Percentiles rank a stretch among this genome's conserved stretches.
Conservation (phyloP, 2,888 invertebrate genomes). For the Cataglyphis livida region DNA sequence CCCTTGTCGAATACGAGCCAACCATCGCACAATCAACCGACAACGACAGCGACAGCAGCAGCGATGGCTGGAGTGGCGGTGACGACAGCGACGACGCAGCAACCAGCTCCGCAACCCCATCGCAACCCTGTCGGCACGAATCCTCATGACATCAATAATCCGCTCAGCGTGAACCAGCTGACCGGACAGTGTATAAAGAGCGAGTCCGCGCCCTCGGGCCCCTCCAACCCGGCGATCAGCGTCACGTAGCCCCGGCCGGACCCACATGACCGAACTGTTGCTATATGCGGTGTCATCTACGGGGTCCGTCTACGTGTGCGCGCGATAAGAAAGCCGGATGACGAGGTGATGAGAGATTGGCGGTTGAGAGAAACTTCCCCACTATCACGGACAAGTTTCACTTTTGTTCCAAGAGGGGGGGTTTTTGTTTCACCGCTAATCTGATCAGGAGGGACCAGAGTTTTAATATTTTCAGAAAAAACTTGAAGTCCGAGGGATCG, state of each 20-base stretch:
- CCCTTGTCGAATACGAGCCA: conserved; percentile 69
- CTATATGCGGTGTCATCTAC: conserved; percentile 81
- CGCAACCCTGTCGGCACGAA: conserved; percentile 96
- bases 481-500: not conserved
- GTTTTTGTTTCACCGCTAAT: not conserved
- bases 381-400: not conserved
- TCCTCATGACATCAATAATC: conserved; percentile 96
- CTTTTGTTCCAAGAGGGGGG: not conserved
- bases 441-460: not conserved
- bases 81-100: conserved; percentile 83
- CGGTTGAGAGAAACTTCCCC: not conserved
- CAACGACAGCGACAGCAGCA: not conserved
- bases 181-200: conserved; percentile 90
- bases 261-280: conserved; percentile 84
- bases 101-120: conserved; percentile 85
- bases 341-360: conserved; percentile 21
- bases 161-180: conserved; percentile 95
- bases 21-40: conserved; percentile 57
- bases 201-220: conserved; percentile 82
- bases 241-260: conserved; percentile 86
- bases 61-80: conserved; percentile 68
- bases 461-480: conserved; percentile 1
- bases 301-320: conserved; percentile 83
- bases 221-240: conserved; percentile 85
- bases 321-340: conserved; percentile 77